phyloP scores from a whole-genome alignment of 2,797 vertebrate species.

The Gymnothorax reevesii region DNA sequence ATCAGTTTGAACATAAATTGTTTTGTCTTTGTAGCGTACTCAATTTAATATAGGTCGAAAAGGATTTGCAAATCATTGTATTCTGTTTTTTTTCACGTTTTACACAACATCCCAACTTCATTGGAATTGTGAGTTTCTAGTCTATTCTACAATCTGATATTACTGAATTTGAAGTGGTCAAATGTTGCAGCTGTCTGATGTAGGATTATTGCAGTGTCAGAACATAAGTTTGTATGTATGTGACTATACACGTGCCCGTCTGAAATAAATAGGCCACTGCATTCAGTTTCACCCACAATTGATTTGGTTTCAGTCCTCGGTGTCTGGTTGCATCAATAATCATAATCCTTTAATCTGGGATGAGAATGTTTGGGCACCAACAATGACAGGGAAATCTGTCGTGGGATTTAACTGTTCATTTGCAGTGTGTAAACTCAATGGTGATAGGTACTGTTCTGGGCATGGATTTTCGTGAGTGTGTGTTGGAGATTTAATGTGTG shows the following conservation, averaged over 20 bases:
- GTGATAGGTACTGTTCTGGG: constrained; percentile 16
- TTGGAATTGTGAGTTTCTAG: not conserved
- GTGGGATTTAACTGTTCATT: constrained; percentile 38
- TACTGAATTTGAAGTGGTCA: not conserved
- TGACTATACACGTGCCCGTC: too few relatives aligned
- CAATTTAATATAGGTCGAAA: too few relatives aligned
- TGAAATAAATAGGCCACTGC: too few relatives aligned
- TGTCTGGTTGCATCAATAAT: constrained; percentile 21
- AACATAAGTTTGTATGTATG: too few relatives aligned
- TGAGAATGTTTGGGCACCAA: constrained; percentile 3
- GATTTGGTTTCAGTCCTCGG: constrained; percentile 4
- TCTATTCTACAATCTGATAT: not conserved
- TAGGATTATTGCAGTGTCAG: too few relatives aligned
- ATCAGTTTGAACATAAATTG: too few relatives aligned
- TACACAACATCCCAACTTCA: too few relatives aligned
- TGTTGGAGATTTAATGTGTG: not conserved
- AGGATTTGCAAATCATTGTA: too few relatives aligned
- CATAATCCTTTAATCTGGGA: constrained; percentile 26
- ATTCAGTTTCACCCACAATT: not conserved
- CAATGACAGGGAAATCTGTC: not conserved
- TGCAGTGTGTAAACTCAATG: constrained; percentile 32
- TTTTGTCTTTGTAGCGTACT: too few relatives aligned
- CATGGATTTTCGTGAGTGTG: not conserved
- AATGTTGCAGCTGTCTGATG: too few relatives aligned
- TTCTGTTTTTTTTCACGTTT: too few relatives aligned